Percentiles rank a stretch among this genome's conserved stretches.
These are phyloP conservation scores for Metaphire vulgaris DNA, from an alignment of 1,140 invertebrate species.

Conservation along the genomic window DNA sequence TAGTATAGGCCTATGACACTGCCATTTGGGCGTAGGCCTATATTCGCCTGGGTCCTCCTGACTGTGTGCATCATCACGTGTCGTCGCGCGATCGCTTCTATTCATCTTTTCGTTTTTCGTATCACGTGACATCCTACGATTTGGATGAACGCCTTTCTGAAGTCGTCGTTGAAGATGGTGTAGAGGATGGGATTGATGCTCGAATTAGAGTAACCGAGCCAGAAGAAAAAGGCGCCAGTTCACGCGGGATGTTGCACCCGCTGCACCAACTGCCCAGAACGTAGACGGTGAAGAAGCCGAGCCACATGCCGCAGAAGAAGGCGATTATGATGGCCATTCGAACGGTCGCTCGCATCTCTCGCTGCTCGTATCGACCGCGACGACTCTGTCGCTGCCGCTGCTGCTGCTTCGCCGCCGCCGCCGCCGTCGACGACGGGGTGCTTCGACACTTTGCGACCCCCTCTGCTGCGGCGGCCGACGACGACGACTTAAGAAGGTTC, in stretches of 20 bases:
- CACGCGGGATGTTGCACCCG: constrained; percentile 1
- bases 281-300: constrained; percentile 30
- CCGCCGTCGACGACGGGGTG: background rate
- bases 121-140: constrained; percentile 28
- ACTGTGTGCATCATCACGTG: too few relatives aligned
- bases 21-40: too few relatives aligned
- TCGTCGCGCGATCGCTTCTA: too few relatives aligned
- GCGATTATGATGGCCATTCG: constrained; percentile 33
- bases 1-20: too few relatives aligned
- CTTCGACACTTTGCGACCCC: background rate
- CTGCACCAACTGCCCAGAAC: constrained; percentile 15
- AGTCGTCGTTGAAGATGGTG: constrained; percentile 49
- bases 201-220: constrained; percentile 17
- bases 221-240: constrained; percentile 13
- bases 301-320: constrained; percentile 29
- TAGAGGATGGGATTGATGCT: constrained; percentile 48
- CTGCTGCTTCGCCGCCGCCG: background rate
- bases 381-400: background rate
- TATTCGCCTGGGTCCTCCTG: too few relatives aligned
- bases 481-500: background rate
- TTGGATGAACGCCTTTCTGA: constrained; percentile 43
- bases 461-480: background rate
- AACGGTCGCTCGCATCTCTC: constrained; percentile 32
- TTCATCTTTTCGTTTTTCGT: too few relatives aligned
- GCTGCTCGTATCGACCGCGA: constrained; percentile 19